Percentiles rank a stretch among this genome's conserved stretches.
These are phyloP conservation scores for Silurus glanis DNA, from an alignment of 2,113 vertebrate species.

Conservation along the genomic window DNA sequence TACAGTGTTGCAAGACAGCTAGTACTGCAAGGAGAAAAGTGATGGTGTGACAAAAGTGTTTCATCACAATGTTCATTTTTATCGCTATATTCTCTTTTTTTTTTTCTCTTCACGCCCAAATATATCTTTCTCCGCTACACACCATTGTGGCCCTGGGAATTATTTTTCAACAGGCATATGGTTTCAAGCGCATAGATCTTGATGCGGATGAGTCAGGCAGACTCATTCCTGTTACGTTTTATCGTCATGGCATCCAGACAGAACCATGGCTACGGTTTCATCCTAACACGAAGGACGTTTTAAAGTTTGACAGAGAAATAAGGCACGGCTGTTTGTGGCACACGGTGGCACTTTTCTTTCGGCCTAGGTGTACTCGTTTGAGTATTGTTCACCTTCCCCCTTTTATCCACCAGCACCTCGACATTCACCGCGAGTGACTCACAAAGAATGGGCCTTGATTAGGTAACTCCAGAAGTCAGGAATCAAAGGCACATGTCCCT, in stretches of 20 bases:
- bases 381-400: not conserved
- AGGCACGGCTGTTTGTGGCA: not conserved
- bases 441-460: slow-evolving; percentile 46
- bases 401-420: slow-evolving; percentile 22
- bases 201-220: slow-evolving; percentile 74
- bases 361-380: not conserved
- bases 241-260: slow-evolving; percentile 49
- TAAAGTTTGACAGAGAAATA: slow-evolving; percentile 35
- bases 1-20: no score
- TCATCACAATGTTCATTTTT: not conserved
- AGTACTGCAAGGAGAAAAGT: not conserved
- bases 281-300: slow-evolving; percentile 26
- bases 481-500: slow-evolving; percentile 50
- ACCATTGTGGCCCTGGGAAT: not conserved
- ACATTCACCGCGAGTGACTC: slow-evolving; percentile 46
- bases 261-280: slow-evolving; percentile 39
- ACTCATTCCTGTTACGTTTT: slow-evolving; percentile 51
- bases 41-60: slow-evolving; percentile 4
- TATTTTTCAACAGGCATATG: slow-evolving; percentile 49
- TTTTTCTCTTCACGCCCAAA: not conserved
- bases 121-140: not conserved
- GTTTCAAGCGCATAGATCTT: slow-evolving; percentile 61
- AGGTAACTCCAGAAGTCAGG: slow-evolving; percentile 44
- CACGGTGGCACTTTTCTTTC: not conserved
- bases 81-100: not conserved